Evolutionary conservation across 1,140 invertebrate genomes (phyloP).

Genomic region (Brachionus sp.): DNA sequence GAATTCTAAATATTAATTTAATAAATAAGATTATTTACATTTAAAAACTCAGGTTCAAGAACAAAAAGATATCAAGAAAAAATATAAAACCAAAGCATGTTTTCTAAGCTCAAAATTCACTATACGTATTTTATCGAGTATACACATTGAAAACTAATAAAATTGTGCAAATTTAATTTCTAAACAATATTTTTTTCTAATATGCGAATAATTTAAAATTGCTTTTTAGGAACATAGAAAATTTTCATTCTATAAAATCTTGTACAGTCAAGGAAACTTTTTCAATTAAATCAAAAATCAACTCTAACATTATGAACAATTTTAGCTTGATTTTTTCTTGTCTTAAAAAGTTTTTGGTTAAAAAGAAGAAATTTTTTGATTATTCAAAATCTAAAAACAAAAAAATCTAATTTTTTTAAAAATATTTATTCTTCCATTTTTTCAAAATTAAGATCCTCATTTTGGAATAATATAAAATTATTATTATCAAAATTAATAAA

Average conservation of each 20-base stretch:
- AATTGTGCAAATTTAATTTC: not conserved
- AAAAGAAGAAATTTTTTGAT: too few species aligned
- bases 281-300: not conserved
- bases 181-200: not conserved
- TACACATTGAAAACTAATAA: not conserved
- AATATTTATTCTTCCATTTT: conserved; percentile 24
- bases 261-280: not conserved
- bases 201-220: not conserved
- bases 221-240: conserved; percentile 3
- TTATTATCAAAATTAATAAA: conserved; percentile 19
- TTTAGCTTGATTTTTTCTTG: too few species aligned
- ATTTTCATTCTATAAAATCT: not conserved
- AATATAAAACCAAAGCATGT: conserved; percentile 4
- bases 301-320: too few species aligned
- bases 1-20: conserved; percentile 24
- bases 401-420: not conserved
- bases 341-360: too few species aligned
- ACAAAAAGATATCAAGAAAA: not conserved
- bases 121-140: not conserved
- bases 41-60: not conserved
- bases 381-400: not conserved
- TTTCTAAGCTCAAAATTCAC: conserved; percentile 17
- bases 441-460: not conserved
- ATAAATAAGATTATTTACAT: not conserved
- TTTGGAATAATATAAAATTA: conserved; percentile 3